Percentiles rank a stretch among this genome's conserved stretches.
These are phyloP conservation scores for Xanthostigma xanthostigma DNA, from an alignment of 2,888 invertebrate genomes.

Conservation along the genomic window DNA sequence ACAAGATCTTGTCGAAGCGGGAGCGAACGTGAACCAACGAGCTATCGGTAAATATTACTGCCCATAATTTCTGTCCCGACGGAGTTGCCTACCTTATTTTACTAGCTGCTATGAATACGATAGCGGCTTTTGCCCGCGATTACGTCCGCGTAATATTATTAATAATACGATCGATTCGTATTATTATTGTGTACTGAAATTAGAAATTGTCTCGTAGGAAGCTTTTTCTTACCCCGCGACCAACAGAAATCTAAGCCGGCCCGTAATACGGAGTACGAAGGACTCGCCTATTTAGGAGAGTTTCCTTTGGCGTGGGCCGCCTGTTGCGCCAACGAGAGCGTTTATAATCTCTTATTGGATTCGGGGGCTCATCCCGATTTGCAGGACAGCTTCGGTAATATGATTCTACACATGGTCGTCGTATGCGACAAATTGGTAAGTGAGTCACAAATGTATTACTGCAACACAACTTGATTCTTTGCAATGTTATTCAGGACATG, in stretches of 20 bases:
- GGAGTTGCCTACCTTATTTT: too few relatives aligned
- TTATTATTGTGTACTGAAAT: neutral
- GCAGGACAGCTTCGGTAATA: constrained; percentile 95
- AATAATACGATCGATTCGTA: too few relatives aligned
- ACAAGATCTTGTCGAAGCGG: constrained; percentile 81
- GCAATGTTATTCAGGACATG: constrained; percentile 64
- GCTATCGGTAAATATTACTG: constrained; percentile 55
- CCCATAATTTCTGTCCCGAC: neutral
- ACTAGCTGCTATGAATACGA: too few relatives aligned
- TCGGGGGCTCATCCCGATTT: constrained; percentile 87
- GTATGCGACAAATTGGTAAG: constrained; percentile 89
- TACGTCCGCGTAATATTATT: too few relatives aligned
- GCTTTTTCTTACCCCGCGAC: constrained; percentile 91
- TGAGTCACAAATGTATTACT: neutral
- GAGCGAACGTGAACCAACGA: constrained; percentile 81
- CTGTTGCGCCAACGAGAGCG: constrained; percentile 91
- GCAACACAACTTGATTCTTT: constrained; percentile 1
- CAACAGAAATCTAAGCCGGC: constrained; percentile 69
- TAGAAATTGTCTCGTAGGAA: constrained; percentile 31
- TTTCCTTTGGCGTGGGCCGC: constrained; percentile 96
- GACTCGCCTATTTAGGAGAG: constrained; percentile 92
- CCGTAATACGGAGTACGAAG: constrained; percentile 85
- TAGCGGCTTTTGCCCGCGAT: too few relatives aligned
- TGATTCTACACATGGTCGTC: constrained; percentile 98
- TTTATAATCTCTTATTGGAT: constrained; percentile 87